phyloP scores from a whole-genome alignment of 2,888 invertebrate genomes.

The Latrodectus elegans region DNA sequence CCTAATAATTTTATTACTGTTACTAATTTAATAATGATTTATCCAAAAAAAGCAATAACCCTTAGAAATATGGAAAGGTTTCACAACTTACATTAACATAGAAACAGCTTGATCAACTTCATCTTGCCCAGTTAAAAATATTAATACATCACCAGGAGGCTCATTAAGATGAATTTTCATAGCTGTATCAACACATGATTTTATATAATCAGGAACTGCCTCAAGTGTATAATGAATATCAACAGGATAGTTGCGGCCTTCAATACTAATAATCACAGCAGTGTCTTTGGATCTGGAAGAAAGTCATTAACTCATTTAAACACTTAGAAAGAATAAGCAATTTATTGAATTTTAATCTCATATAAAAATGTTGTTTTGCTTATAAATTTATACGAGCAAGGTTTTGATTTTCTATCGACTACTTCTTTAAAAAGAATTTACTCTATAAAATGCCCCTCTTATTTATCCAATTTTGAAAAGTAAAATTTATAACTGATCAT shows the following conservation, averaged over 20 bases:
- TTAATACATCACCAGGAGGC: constrained; percentile 88
- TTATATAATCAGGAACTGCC: constrained; percentile 92
- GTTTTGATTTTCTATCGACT: too few relatives aligned
- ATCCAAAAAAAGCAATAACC: background rate
- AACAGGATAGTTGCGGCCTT: constrained; percentile 91
- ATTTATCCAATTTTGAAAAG: too few relatives aligned
- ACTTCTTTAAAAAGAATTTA: too few relatives aligned
- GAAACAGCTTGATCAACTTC: constrained; percentile 86
- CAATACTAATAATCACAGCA: constrained; percentile 88
- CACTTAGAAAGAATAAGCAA: too few relatives aligned
- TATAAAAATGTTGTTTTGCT: too few relatives aligned
- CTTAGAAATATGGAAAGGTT: background rate
- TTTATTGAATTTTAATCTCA: too few relatives aligned
- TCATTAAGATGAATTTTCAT: constrained; percentile 87
- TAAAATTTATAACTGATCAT: too few relatives aligned
- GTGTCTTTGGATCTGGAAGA: constrained; percentile 78
- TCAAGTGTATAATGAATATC: constrained; percentile 87
- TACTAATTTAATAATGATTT: background rate
- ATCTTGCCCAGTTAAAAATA: constrained; percentile 94
- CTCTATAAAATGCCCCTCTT: too few relatives aligned
- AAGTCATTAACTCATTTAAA: constrained; percentile 67
- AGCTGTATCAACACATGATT: constrained; percentile 88
- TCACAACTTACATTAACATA: constrained; percentile 74
- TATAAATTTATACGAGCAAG: too few relatives aligned
- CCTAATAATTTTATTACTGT: background rate